Evolutionary conservation across 2,797 vertebrate genomes (phyloP).

Genomic region (Acanthurus leucopareius): DNA sequence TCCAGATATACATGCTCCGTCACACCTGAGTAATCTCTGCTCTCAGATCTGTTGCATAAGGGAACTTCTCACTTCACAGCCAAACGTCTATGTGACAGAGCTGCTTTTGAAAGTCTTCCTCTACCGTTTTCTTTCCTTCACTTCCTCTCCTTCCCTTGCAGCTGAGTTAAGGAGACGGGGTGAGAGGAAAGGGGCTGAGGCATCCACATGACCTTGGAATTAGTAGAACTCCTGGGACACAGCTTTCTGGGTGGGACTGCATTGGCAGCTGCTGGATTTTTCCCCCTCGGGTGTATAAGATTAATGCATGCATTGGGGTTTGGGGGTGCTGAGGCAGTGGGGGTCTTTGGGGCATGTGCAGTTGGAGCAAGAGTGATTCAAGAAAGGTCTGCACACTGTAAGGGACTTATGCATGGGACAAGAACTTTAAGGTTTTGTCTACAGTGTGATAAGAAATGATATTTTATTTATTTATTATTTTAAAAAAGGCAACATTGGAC

Average conservation of each 20-base stretch:
- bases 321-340: conserved; percentile 48
- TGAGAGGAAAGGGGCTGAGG: conserved; percentile 64
- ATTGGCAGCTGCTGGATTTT: conserved; percentile 82
- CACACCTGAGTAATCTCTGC: conserved; percentile 60
- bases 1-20: conserved; percentile 52
- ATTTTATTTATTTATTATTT: neutral
- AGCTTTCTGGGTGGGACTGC: conserved; percentile 83
- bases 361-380: conserved; percentile 46
- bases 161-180: conserved; percentile 65
- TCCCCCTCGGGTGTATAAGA: conserved; percentile 77
- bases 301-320: conserved; percentile 75
- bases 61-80: conserved; percentile 46
- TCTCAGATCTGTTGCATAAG: conserved; percentile 29
- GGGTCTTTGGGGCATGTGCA: conserved; percentile 32
- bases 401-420: conserved; percentile 23
- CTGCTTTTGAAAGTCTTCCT: conserved; percentile 52
- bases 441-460: too few species aligned
- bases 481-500: conserved; percentile 5
- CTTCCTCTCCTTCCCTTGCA: conserved; percentile 50
- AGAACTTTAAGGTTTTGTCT: neutral
- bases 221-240: conserved; percentile 84
- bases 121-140: conserved; percentile 34
- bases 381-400: conserved; percentile 45
- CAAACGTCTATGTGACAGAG: conserved; percentile 47
- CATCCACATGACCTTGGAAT: conserved; percentile 85